A percentile compares a stretch with the other conserved stretches of the same genome.
phyloP scores from a whole-genome alignment of 2,113 vertebrate genomes.

The Nothobranchius furzeri region DNA sequence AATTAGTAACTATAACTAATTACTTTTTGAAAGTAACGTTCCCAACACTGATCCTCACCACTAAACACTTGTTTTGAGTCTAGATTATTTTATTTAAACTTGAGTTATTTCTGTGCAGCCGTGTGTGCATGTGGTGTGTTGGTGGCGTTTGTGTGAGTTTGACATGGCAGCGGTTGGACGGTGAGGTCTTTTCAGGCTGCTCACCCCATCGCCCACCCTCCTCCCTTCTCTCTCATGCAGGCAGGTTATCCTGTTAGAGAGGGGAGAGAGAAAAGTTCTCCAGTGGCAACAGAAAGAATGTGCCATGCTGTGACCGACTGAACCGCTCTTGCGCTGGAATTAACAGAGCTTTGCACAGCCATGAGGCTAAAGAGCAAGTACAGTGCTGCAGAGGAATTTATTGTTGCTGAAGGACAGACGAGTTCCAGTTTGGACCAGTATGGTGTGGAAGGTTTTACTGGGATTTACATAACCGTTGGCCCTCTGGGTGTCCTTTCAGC shows the following conservation, averaged over 20 bases:
- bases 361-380: conserved; percentile 59
- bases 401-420: conserved; percentile 58
- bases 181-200: conserved; percentile 59
- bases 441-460: conserved; percentile 29
- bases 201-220: conserved; percentile 18
- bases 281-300: conserved; percentile 81
- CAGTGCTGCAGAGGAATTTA: conserved; percentile 65
- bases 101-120: background rate
- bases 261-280: conserved; percentile 74
- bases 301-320: conserved; percentile 73
- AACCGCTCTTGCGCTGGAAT: conserved; percentile 64
- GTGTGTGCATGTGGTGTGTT: background rate
- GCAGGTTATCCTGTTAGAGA: conserved; percentile 75
- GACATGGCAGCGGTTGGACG: conserved; percentile 35
- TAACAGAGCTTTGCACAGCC: conserved; percentile 63
- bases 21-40: too few relatives aligned
- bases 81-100: too few relatives aligned
- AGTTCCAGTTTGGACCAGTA: conserved; percentile 44
- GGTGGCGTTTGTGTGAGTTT: conserved; percentile 24
- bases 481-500: conserved; percentile 41
- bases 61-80: too few relatives aligned
- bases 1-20: too few relatives aligned
- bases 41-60: too few relatives aligned
- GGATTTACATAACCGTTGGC: conserved; percentile 50
- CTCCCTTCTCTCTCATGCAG: conserved; percentile 38